phyloP scores from a whole-genome alignment of 2,113 vertebrate species.

The Delphinus delphis region DNA sequence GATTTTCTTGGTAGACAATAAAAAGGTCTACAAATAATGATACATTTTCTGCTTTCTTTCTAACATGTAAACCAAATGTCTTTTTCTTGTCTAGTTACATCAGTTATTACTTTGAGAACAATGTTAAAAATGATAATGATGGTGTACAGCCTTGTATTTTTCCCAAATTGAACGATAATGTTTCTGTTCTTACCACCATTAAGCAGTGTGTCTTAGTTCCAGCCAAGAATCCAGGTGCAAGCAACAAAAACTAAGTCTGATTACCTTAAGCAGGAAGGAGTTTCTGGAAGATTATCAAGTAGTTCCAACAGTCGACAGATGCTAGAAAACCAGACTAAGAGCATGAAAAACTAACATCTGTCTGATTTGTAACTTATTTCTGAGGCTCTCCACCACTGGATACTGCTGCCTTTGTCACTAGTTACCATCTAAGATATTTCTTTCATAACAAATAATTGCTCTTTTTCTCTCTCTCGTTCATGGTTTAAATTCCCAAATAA shows the following conservation, averaged over 20 bases:
- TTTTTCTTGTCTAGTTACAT: neutral
- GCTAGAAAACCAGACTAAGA: neutral
- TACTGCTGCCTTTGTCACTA: neutral
- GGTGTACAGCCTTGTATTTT: neutral
- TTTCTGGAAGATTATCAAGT: neutral
- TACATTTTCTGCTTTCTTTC: neutral
- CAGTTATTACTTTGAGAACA: neutral
- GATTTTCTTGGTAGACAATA: neutral
- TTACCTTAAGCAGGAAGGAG: neutral
- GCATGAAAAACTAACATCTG: neutral
- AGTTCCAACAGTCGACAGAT: neutral
- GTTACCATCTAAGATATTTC: neutral
- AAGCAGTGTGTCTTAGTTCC: neutral
- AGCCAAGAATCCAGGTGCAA: neutral
- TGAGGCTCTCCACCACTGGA: neutral
- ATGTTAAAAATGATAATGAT: neutral
- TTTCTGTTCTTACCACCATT: neutral
- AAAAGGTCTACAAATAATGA: neutral
- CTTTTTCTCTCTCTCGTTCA: neutral
- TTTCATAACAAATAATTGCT: neutral
- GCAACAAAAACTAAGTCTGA: neutral
- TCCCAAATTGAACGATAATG: neutral
- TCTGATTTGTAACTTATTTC: neutral
- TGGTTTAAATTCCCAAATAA: neutral
- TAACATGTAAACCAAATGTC: neutral